Percentiles rank a stretch among this genome's conserved stretches.
phyloP scores from a whole-genome alignment of 2,113 vertebrate genomes.

The Eidolon helvum region DNA sequence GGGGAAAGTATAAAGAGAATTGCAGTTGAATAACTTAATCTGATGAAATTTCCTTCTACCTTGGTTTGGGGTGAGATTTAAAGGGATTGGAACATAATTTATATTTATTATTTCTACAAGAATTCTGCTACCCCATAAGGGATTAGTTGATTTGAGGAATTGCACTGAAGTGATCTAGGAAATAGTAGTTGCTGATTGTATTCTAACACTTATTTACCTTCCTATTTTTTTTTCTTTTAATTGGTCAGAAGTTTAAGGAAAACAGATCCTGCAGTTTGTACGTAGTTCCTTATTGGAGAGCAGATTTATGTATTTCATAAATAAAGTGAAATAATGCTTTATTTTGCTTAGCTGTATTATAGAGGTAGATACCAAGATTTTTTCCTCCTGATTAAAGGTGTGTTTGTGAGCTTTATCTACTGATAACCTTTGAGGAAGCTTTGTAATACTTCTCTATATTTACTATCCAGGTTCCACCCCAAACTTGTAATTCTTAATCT shows the following conservation, averaged over 20 bases:
- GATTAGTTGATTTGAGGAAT: not conserved
- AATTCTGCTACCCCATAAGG: not conserved
- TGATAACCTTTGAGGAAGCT: not conserved
- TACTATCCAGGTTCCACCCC: not conserved
- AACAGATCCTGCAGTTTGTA: not conserved
- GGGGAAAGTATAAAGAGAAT: not conserved
- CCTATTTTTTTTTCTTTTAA: not conserved
- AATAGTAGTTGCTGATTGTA: not conserved
- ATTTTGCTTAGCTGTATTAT: not conserved
- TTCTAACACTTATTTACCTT: not conserved
- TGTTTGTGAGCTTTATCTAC: not conserved
- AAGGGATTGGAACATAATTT: not conserved
- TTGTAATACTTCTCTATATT: not conserved
- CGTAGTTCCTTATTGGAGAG: not conserved
- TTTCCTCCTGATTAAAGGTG: not conserved
- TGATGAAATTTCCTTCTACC: not conserved
- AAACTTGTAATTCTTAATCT: not conserved
- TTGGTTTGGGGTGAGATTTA: not conserved
- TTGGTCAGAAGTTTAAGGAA: conserved; percentile 31
- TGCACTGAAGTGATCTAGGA: not conserved
- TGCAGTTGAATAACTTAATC: not conserved
- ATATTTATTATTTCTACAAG: not conserved
- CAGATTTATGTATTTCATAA: conserved; percentile 4
- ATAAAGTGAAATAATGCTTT: not conserved
- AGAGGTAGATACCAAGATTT: not conserved